Conservation (phyloP, 2,113 vertebrate species). For the Alces alces region DNA sequence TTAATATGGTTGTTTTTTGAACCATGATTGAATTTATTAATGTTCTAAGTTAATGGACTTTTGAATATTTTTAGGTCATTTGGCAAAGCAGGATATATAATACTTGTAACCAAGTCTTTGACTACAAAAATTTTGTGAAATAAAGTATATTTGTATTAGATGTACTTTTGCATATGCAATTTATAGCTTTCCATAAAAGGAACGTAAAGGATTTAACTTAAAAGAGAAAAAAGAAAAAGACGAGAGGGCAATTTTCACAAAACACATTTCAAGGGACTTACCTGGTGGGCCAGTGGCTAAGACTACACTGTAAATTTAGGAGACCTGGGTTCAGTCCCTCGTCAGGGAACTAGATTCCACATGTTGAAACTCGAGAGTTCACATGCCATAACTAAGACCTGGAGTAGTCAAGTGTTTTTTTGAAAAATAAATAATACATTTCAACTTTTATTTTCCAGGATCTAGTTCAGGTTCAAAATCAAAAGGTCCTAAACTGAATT, state of each 20-base stretch:
- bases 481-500: slow-evolving; percentile 87
- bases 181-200: not conserved
- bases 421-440: slow-evolving; percentile 38
- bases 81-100: not conserved
- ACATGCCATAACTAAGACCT: not conserved
- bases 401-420: not conserved
- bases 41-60: not conserved
- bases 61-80: not conserved
- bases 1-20: slow-evolving; percentile 11
- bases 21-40: not conserved
- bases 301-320: not conserved
- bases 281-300: not conserved
- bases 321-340: not conserved
- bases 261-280: slow-evolving; percentile 22
- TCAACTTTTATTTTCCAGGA: slow-evolving; percentile 77
- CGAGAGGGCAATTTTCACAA: slow-evolving; percentile 34
- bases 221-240: not conserved
- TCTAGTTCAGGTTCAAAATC: slow-evolving; percentile 84
- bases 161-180: not conserved
- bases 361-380: not conserved
- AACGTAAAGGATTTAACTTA: not conserved
- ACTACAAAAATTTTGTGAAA: not conserved
- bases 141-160: not conserved
- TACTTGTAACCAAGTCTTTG: not conserved
- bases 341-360: not conserved